Evolutionary conservation across 2,888 invertebrate genomes (phyloP).

Genomic region (Choristoneura rosaceana): DNA sequence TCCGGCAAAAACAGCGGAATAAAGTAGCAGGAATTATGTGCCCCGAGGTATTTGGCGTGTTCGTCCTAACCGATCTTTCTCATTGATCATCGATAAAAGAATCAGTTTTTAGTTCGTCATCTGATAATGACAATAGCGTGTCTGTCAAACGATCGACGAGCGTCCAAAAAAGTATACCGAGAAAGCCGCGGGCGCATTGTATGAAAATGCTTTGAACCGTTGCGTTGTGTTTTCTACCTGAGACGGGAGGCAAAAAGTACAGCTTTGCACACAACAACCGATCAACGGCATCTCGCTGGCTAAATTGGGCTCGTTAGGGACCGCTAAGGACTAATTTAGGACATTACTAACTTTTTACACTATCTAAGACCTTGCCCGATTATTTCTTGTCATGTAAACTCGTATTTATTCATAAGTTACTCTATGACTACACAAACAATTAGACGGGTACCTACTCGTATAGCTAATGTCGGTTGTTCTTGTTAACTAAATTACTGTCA

Average conservation of each 20-base stretch:
- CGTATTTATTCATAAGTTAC: slow-evolving; percentile 50
- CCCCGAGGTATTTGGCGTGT: slow-evolving; percentile 60
- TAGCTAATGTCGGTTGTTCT: slow-evolving; percentile 57
- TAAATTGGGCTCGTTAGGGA: slow-evolving; percentile 79
- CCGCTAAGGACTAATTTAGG: slow-evolving; percentile 78
- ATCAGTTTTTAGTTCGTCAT: slow-evolving; percentile 78
- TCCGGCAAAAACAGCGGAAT: slow-evolving; percentile 30
- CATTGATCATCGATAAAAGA: slow-evolving; percentile 76
- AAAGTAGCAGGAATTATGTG: slow-evolving; percentile 59
- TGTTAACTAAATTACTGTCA: slow-evolving; percentile 60
- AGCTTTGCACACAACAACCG: slow-evolving; percentile 76
- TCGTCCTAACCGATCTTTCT: slow-evolving; percentile 67
- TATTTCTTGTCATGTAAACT: slow-evolving; percentile 25
- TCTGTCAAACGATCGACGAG: slow-evolving; percentile 77
- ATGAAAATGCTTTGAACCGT: slow-evolving; percentile 79
- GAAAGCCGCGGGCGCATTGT: slow-evolving; percentile 83
- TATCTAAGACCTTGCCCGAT: slow-evolving; percentile 51
- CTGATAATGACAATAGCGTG: slow-evolving; percentile 82
- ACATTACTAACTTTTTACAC: slow-evolving; percentile 73
- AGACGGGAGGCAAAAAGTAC: slow-evolving; percentile 73
- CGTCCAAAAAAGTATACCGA: slow-evolving; percentile 76
- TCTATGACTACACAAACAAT: slow-evolving; percentile 53
- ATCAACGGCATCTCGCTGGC: slow-evolving; percentile 68
- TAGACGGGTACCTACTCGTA: slow-evolving; percentile 44
- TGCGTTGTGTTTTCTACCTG: slow-evolving; percentile 81